Conservation (phyloP, 2,113 vertebrate species). For the Malurus alboscapulatus region DNA sequence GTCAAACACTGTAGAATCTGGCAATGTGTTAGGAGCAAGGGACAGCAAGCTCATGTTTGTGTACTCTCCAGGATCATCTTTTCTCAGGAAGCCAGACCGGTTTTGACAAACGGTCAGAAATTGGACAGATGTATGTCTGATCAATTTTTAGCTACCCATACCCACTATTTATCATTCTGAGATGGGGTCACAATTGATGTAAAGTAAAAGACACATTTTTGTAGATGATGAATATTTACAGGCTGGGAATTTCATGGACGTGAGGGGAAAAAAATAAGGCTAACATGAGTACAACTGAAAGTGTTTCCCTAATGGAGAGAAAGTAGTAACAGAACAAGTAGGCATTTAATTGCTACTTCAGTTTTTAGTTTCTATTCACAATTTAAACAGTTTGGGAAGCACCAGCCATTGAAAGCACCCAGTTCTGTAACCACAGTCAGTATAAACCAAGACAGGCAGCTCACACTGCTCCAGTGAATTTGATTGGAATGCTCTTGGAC, state of each 20-base stretch:
- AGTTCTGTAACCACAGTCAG: not conserved
- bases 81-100: not conserved
- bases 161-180: not conserved
- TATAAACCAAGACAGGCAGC: not conserved
- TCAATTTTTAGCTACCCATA: not conserved
- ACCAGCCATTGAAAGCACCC: not conserved
- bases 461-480: not conserved
- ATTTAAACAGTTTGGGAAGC: not conserved
- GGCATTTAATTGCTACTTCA: not conserved
- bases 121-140: not conserved
- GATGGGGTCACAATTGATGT: not conserved
- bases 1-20: not conserved
- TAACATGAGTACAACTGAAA: not conserved
- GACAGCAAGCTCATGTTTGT: not conserved
- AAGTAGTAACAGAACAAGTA: not conserved
- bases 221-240: not conserved
- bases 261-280: not conserved
- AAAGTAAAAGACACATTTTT: not conserved
- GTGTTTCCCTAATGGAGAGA: not conserved
- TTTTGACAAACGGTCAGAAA: not conserved
- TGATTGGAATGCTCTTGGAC: not conserved
- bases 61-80: not conserved
- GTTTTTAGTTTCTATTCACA: not conserved
- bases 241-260: not conserved
- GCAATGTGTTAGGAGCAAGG: not conserved